These are phyloP conservation scores for Pseudocheirus occidentalis DNA, from an alignment of 2,797 vertebrate genomes.

Conservation along the genomic window DNA sequence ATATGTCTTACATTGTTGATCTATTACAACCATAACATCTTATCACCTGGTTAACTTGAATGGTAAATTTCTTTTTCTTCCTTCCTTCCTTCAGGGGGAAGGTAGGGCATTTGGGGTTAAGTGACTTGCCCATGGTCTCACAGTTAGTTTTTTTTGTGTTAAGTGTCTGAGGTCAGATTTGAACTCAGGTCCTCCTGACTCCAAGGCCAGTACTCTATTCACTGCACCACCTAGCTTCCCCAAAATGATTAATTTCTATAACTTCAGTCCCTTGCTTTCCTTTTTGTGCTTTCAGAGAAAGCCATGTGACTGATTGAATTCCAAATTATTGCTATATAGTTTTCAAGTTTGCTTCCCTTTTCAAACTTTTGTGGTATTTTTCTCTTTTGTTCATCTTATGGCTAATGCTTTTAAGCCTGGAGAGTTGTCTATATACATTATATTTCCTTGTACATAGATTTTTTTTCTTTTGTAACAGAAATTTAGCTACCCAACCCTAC, in stretches of 20 bases:
- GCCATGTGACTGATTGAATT: background rate
- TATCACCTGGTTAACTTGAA: background rate
- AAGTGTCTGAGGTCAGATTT: too few species aligned
- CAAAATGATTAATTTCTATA: background rate
- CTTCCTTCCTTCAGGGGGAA: too few species aligned
- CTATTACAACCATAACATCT: background rate
- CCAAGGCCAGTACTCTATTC: too few species aligned
- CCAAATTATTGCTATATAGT: background rate
- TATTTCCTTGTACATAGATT: background rate
- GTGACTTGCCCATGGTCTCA: too few species aligned
- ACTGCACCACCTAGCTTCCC: too few species aligned
- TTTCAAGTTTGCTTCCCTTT: background rate
- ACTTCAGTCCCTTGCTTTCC: background rate
- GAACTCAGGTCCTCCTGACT: too few species aligned
- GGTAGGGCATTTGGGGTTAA: too few species aligned
- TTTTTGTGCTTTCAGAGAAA: background rate
- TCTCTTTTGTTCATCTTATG: background rate
- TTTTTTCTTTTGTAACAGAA: background rate
- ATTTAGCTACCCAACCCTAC: background rate
- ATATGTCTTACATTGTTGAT: background rate
- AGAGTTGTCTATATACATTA: background rate
- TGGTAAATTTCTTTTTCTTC: background rate
- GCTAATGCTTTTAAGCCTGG: background rate
- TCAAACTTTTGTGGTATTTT: background rate
- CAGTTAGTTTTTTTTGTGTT: too few species aligned